These are phyloP conservation scores for Apaloderma vittatum DNA, from an alignment of 2,113 vertebrate species.

Conservation along the genomic window DNA sequence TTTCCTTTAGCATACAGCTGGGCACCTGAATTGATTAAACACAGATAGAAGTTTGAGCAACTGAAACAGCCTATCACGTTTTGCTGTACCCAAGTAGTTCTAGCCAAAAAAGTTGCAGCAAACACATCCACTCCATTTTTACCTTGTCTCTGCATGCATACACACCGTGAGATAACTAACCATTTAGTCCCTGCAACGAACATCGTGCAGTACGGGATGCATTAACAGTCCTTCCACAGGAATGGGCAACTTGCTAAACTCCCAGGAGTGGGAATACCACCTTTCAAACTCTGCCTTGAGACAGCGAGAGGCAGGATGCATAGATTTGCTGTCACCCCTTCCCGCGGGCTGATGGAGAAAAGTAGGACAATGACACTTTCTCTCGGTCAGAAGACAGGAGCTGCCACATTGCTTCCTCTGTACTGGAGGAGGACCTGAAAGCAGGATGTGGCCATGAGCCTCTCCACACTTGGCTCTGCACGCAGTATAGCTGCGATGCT, in stretches of 20 bases:
- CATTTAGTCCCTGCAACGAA: background rate
- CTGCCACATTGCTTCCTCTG: background rate
- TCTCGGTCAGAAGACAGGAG: background rate
- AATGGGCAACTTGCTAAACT: background rate
- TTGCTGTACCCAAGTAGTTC: background rate
- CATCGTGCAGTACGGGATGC: background rate
- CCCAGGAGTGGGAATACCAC: background rate
- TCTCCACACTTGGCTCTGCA: background rate
- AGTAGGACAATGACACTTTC: background rate
- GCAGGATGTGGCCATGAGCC: background rate
- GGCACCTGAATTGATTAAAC: conserved; percentile 21
- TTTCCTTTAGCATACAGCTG: conserved; percentile 32
- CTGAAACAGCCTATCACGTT: background rate
- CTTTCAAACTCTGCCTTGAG: background rate
- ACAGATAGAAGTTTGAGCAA: background rate
- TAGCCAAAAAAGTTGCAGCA: background rate
- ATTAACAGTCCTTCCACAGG: background rate
- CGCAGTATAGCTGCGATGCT: background rate
- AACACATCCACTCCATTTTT: background rate
- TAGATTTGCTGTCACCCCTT: background rate
- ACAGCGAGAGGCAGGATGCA: background rate
- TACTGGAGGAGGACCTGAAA: background rate
- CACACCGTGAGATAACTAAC: background rate
- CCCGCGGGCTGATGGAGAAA: background rate
- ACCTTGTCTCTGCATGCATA: background rate